Percentiles rank a stretch among this genome's conserved stretches.
Conservation (phyloP, 2,113 vertebrate genomes). For the Protobothrops flavoviridis region DNA sequence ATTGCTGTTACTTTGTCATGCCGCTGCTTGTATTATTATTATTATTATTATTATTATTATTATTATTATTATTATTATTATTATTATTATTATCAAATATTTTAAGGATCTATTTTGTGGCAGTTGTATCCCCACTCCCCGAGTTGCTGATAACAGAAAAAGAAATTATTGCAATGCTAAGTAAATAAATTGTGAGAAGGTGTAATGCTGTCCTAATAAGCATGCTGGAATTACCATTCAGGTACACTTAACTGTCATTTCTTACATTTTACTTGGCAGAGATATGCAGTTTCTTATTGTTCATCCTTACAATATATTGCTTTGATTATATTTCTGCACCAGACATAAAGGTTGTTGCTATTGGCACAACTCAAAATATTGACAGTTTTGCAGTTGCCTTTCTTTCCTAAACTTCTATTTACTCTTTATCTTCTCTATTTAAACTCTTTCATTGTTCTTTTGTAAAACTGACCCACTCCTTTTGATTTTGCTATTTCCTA, state of each 20-base stretch:
- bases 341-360: not conserved
- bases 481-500: not conserved
- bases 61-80: too few species aligned
- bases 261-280: not conserved
- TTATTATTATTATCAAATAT: not conserved
- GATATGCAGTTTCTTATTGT: not conserved
- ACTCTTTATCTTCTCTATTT: conserved; percentile 11
- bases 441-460: not conserved
- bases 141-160: not conserved
- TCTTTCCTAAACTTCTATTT: conserved; percentile 1
- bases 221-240: not conserved
- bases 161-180: not conserved
- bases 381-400: not conserved
- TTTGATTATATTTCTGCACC: not conserved
- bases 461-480: not conserved
- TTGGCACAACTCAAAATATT: not conserved
- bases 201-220: not conserved
- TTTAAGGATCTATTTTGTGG: not conserved
- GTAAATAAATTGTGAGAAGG: not conserved
- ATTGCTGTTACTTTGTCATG: too few species aligned
- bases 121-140: not conserved
- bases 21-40: too few species aligned
- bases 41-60: too few species aligned
- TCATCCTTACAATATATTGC: not conserved
- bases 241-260: not conserved